Conservation (phyloP, 2,797 vertebrate genomes). For the Coluber constrictor region DNA sequence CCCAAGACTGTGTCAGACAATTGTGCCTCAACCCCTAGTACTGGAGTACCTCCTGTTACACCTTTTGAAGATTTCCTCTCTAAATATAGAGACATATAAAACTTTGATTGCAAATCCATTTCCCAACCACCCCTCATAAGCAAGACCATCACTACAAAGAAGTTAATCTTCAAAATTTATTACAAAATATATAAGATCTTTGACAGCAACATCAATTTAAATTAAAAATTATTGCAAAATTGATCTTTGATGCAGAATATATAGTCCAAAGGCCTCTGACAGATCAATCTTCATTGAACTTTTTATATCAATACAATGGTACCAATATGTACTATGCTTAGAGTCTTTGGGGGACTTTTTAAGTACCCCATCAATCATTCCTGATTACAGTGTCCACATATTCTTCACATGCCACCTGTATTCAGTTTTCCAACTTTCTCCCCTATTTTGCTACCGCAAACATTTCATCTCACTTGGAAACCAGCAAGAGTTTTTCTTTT, state of each 20-base stretch:
- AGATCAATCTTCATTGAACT: conserved; percentile 33
- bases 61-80: background rate
- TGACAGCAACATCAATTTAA: conserved; percentile 60
- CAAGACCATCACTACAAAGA: conserved; percentile 55
- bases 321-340: conserved; percentile 28
- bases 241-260: conserved; percentile 47
- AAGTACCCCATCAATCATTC: conserved; percentile 37
- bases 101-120: background rate
- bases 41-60: background rate
- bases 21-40: background rate
- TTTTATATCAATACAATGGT: conserved; percentile 20
- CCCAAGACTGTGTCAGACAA: background rate
- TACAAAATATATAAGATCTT: conserved; percentile 61
- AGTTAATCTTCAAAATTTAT: conserved; percentile 70
- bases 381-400: conserved; percentile 46
- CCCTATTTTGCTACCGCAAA: conserved; percentile 60
- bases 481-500: conserved; percentile 28
- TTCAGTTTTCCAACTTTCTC: conserved; percentile 58
- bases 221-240: conserved; percentile 57
- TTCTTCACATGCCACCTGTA: conserved; percentile 56
- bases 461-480: conserved; percentile 52
- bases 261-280: conserved; percentile 43
- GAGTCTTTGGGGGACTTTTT: conserved; percentile 26
- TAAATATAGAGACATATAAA: background rate
- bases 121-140: conserved; percentile 15